Percentiles rank a stretch among this genome's conserved stretches.
phyloP scores from a whole-genome alignment of 2,888 invertebrate species.

The Amorpha juglandis region DNA sequence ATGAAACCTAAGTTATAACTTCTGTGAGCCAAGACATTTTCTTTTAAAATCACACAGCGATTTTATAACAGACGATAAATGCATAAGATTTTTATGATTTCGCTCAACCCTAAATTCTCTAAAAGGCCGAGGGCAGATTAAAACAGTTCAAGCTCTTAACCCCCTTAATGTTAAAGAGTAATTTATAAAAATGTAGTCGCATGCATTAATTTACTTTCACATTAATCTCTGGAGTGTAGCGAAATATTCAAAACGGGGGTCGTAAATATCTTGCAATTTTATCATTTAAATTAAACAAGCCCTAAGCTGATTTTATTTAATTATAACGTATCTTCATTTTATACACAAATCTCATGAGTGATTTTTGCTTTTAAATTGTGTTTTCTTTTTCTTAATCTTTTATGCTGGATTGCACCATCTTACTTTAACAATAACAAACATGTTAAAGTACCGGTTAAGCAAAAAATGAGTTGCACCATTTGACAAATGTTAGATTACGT shows the following conservation, averaged over 20 bases:
- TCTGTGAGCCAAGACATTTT: not conserved
- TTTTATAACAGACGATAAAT: not conserved
- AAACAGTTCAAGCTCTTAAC: conserved; percentile 2
- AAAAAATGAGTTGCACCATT: too few relatives aligned
- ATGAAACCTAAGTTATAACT: too few relatives aligned
- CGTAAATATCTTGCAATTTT: not conserved
- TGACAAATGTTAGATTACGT: too few relatives aligned
- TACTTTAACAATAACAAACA: too few relatives aligned
- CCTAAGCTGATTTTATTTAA: not conserved
- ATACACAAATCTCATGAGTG: too few relatives aligned
- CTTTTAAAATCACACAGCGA: not conserved
- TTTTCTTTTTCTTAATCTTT: too few relatives aligned
- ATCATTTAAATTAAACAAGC: not conserved
- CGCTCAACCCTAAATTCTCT: not conserved
- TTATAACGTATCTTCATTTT: not conserved
- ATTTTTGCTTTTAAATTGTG: too few relatives aligned
- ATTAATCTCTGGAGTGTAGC: not conserved
- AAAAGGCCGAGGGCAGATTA: not conserved
- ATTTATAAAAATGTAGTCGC: conserved; percentile 18
- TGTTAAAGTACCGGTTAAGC: too few relatives aligned
- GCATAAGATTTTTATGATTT: conserved; percentile 6
- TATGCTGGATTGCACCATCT: too few relatives aligned
- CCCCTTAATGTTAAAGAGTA: conserved; percentile 11
- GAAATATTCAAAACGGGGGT: not conserved
- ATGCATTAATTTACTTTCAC: conserved; percentile 6